phyloP scores from a whole-genome alignment of 2,797 vertebrate species.

The Artibeus lituratus region DNA sequence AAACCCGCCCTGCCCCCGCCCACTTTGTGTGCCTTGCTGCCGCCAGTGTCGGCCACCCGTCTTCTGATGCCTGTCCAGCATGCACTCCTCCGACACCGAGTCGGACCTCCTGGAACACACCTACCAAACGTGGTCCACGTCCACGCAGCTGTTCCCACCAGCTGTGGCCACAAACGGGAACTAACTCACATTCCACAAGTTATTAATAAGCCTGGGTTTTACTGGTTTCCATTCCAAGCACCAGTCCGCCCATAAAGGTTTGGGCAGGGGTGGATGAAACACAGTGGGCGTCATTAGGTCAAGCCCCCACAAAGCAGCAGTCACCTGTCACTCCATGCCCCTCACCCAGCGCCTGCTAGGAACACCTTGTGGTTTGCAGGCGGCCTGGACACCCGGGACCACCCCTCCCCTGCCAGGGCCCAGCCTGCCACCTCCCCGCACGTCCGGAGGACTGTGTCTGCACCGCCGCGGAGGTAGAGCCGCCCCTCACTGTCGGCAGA shows the following conservation, averaged over 20 bases:
- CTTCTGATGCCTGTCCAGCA: background rate
- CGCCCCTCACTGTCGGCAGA: background rate
- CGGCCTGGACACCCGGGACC: background rate
- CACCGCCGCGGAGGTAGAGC: background rate
- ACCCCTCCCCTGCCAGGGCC: background rate
- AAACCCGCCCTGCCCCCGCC: fast-evolving
- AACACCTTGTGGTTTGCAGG: background rate
- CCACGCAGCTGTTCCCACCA: background rate
- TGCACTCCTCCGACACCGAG: background rate
- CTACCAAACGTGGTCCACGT: background rate
- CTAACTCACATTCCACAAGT: background rate
- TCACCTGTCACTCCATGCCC: background rate
- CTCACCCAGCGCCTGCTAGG: background rate
- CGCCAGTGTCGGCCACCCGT: background rate
- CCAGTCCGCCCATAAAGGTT: background rate
- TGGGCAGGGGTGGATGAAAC: background rate
- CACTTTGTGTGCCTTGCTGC: no score
- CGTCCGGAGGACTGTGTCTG: background rate
- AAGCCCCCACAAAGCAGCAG: background rate
- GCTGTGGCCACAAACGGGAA: background rate
- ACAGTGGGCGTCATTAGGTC: background rate
- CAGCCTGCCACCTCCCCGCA: background rate
- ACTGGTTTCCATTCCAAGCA: constrained; percentile 1
- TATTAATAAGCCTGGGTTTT: background rate
- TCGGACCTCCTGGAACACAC: background rate